Evolutionary conservation across 2,888 invertebrate species (phyloP), one percentile per base, ranked within the genome.

Genomic region (Cantharis rustica): DNA sequence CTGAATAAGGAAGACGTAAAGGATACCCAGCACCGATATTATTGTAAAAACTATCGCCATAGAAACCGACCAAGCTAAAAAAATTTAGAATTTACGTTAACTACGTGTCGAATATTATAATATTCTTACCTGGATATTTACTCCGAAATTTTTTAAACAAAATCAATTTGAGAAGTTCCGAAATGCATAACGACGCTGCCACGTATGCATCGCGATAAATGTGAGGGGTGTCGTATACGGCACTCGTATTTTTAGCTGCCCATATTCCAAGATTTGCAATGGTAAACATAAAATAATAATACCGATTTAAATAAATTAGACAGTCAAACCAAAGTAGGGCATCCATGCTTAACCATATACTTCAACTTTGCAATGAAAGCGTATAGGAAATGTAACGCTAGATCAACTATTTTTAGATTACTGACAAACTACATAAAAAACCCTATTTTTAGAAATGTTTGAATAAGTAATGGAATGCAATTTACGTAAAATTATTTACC

Each of bases 281-380:
- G 3, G 71, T 75, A 61, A 75, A 78, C 63, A 75, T 71, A n/a
- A 75, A 75, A n/a, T 71, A 71, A 68, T 73, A 78, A 31, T 78
- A 78, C 9, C 70, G n/a, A 61, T 78, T 78, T 61, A 78, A 68
- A 16, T 78, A 75, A 13, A 78, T 26, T 10, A 78, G 61, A 11
- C 75, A 75, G 3, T 78, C 78, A 26, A 78, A 75, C 9, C 16
- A 69, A n/a, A 78, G 71, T 16, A 70, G 66, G 11, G 78, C 73
- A 20, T 78, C 75, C 78, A 78, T 78, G 47, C 47, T 47, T 47
- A 47, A 47, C 47, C 47, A n/a, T 47, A n/a, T 47, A 47, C 47
- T 47, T 47, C 47, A 47, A 47, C 47, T 47, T 47, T 7, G 47
- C n/a, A 47, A 47, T 47, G 47, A 47, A 47, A 47, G 47, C 47